Evolutionary conservation across 2,888 invertebrate species (phyloP), one percentile per base, ranked within the genome.

Genomic region (Drosophila ustulata): DNA sequence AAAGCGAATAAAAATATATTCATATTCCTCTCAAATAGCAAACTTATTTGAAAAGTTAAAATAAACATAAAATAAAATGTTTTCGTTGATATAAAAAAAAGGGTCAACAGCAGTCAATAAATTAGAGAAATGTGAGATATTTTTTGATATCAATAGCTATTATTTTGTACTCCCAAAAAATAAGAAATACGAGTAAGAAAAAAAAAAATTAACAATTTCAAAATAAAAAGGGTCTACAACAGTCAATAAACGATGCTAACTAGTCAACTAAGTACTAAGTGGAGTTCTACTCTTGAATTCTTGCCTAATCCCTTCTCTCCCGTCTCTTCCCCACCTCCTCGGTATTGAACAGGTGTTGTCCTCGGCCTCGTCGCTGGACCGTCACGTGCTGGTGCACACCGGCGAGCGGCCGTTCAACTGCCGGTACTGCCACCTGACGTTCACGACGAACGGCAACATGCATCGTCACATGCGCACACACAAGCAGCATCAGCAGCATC

Each of bases 391-490:
- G 63, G 96, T 96, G 3, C 97, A 97, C 91, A 96, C 96, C 41
- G 96, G 96, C 13, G 96, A 96, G 89, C 93, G 96, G 8, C 96
- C 96, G 3, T 97, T 96, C 92, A 95, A 95, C 85, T 97, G 97
- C 91, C 95, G 94, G 87, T 94, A 95, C 81, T 97, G 97, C 92
- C 94, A 95, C 62, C 95, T 96, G 92, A 95, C 96, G 43, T 97
- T 97, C 92, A 96, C 96, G 37, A 96, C 96, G 11, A 97, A 96
- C 91, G 96, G 96, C 28, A 97, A 96, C 92, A 96, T 97, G 96
- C 96, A 96, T 90, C 93, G 96, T 41, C 97, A 97, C 91, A 94
- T 96, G 94, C 93, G 96, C 67, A 96, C 96, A 2, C 96, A 96
- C 91, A 94, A 94, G 69, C 93, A 93, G 74, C 93, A 93, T 80